Evolutionary conservation across 2,113 vertebrate genomes (phyloP), one percentile per base, ranked within the genome.

Genomic region (Megalops atlanticus): DNA sequence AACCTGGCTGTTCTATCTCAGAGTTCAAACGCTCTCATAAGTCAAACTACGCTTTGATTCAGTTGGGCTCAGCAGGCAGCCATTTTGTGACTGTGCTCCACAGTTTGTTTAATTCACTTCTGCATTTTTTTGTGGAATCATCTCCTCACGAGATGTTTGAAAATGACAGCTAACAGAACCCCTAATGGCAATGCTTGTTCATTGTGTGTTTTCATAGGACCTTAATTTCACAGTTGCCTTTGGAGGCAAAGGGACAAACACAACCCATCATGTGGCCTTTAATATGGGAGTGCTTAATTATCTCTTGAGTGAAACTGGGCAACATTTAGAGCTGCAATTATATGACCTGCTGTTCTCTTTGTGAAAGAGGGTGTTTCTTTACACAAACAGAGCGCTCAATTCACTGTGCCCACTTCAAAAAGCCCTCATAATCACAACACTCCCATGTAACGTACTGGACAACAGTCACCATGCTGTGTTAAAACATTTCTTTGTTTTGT

Each of bases 251-350:
- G 68, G 47, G 40, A 74, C 73, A 52, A 77, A 79, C 64, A 81
- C 39, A 52, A 7, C 15, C n/a, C 70, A 69, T 74, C 78, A 69
- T 71, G 78, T 36, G 40, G 58, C 73, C 52, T 52, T 45, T 69
- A 15, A 52, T 43, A 16, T 49, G n/a, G 58, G 70, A 72, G 38
- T 68, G 79, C 41, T 86, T 68, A 81, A 86, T 79, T 81, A 76
- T 18, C 64, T 35, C 43, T 18, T 36, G 49, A 74, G 33, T 41
- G 64, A 79, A 75, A 80, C 74, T 74, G 52, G 38, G n/a, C 36
- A 76, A 18, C 77, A 41, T 58, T 76, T 47, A 64, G 15, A 10
- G 36, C 7, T 33, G 68, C 64, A 75, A 80, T 73, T 77, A 75
- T 43, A 10, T 49, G 6, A 39, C 45, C 31, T 21, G n/a, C 75